Conservation (phyloP, 1,140 invertebrate genomes). For the Neodiprion pinetum region DNA sequence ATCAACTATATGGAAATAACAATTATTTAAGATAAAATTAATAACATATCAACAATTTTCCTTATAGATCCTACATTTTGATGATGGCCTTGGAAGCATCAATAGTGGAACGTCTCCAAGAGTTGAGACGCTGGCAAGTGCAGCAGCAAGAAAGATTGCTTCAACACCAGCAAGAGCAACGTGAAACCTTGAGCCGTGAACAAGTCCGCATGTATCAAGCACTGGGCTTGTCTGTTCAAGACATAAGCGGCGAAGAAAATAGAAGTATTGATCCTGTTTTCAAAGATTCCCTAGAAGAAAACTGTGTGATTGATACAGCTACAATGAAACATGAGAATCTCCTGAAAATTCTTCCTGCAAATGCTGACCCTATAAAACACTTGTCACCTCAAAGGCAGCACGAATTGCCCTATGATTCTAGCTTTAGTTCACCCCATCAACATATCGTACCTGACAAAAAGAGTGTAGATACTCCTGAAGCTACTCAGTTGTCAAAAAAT, state of each 20-base stretch:
- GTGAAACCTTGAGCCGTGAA: conserved; percentile 42
- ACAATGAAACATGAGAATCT: background rate
- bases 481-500: background rate
- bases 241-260: conserved; percentile 22
- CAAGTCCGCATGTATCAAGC: conserved; percentile 46
- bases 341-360: background rate
- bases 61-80: too few relatives aligned
- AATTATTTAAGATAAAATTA: too few relatives aligned
- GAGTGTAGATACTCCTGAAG: background rate
- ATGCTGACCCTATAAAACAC: background rate
- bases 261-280: background rate
- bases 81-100: conserved; percentile 45
- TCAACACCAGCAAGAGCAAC: conserved; percentile 47
- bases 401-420: background rate
- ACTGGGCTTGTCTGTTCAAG: conserved; percentile 39
- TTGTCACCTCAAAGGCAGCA: background rate
- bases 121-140: conserved; percentile 46
- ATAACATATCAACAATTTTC: too few relatives aligned
- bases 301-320: background rate
- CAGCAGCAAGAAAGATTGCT: conserved; percentile 46
- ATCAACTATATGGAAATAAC: too few relatives aligned
- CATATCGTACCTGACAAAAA: background rate
- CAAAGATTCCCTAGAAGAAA: background rate
- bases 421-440: background rate
- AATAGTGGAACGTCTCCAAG: conserved; percentile 45